Conservation (phyloP, 2,888 invertebrate species). For the Drosophila ezoana region DNA sequence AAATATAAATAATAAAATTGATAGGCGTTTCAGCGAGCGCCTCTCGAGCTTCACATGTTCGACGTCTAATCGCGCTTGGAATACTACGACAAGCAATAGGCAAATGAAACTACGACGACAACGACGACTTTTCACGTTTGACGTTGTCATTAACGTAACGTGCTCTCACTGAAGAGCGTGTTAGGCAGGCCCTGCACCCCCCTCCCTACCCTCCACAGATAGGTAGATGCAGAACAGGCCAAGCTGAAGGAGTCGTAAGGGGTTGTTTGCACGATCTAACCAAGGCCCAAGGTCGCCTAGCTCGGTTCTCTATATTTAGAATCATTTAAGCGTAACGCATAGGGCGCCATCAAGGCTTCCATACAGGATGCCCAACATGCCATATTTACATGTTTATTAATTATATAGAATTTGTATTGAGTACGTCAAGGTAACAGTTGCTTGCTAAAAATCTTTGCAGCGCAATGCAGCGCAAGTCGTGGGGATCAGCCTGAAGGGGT, state of each 20-base stretch:
- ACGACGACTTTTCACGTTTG: conserved; percentile 43
- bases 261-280: conserved; percentile 57
- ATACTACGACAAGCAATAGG: conserved; percentile 70
- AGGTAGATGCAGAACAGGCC: conserved; percentile 10
- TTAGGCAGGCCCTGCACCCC: neutral
- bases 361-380: conserved; percentile 9
- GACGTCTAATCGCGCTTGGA: conserved; percentile 84
- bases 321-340: conserved; percentile 58
- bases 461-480: neutral
- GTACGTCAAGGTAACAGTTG: conserved; percentile 8
- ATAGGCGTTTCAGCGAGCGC: conserved; percentile 45
- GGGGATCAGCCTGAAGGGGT: neutral
- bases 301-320: conserved; percentile 50
- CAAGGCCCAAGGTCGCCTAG: conserved; percentile 54
- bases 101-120: conserved; percentile 38
- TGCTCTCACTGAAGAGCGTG: conserved; percentile 15
- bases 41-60: conserved; percentile 82
- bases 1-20: conserved; percentile 37
- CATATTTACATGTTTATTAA: conserved; percentile 8
- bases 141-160: conserved; percentile 56
- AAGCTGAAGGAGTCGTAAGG: conserved; percentile 34
- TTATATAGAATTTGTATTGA: conserved; percentile 5
- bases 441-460: conserved; percentile 3
- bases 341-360: conserved; percentile 20
- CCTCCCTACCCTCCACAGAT: conserved; percentile 10